phyloP scores from a whole-genome alignment of 2,888 invertebrate species.

The Liodrosophila aerea region DNA sequence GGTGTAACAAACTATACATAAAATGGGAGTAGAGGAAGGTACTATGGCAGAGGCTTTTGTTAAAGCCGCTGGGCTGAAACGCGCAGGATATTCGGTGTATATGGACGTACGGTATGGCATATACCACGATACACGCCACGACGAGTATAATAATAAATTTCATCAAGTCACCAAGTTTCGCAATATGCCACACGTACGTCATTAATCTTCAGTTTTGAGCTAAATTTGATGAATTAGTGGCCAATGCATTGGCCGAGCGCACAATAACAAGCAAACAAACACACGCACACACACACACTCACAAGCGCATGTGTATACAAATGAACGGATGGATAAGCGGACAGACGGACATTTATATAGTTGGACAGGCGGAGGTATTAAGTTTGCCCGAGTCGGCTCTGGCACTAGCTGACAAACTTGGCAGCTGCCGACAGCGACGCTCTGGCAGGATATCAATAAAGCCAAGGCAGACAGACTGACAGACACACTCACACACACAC shows the following conservation, averaged over 20 bases:
- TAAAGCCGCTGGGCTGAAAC: conserved; percentile 24
- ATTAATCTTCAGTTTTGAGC: conserved; percentile 75
- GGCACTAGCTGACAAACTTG: conserved; percentile 48
- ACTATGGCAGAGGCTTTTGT: conserved; percentile 13
- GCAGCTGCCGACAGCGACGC: conserved; percentile 65
- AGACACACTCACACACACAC: conserved; percentile 43
- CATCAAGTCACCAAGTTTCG: conserved; percentile 76
- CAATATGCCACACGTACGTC: conserved; percentile 75
- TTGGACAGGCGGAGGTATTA: conserved; percentile 56
- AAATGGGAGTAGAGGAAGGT: background rate
- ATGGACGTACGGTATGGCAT: background rate
- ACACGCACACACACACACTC: conserved; percentile 10
- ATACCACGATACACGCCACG: background rate
- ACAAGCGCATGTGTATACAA: conserved; percentile 5
- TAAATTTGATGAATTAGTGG: conserved; percentile 76
- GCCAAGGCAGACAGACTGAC: conserved; percentile 52
- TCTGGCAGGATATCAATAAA: conserved; percentile 68
- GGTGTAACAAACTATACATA: no score
- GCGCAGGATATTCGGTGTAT: conserved; percentile 24
- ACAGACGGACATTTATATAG: conserved; percentile 7
- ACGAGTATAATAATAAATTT: conserved; percentile 65
- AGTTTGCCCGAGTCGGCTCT: conserved; percentile 47
- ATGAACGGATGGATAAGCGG: conserved; percentile 14
- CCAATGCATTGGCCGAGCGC: conserved; percentile 58
- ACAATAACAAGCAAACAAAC: conserved; percentile 48